These are phyloP conservation scores for Dinocampus coccinellae DNA, from an alignment of 2,888 invertebrate genomes.

Conservation along the genomic window DNA sequence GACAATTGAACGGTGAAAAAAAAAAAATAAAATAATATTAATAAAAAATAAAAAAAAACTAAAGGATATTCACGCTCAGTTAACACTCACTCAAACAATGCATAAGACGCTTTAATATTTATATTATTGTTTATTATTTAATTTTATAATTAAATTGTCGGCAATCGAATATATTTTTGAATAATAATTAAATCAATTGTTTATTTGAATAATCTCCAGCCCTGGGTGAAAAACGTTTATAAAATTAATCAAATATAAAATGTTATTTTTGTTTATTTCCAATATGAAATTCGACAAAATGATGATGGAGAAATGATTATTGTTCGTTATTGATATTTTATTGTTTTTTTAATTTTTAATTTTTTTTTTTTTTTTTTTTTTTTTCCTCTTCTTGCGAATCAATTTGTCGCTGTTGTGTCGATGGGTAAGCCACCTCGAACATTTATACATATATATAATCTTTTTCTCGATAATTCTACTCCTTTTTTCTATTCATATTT, in stretches of 20 bases:
- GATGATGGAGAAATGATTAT: neutral
- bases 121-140: conserved; percentile 20
- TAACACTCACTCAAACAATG: conserved; percentile 28
- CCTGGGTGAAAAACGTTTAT: neutral
- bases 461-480: neutral
- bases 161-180: conserved; percentile 22
- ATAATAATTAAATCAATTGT: conserved; percentile 7
- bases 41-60: too few species aligned
- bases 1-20: neutral
- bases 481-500: neutral
- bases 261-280: too few species aligned
- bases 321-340: neutral
- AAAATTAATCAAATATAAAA: neutral
- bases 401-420: conserved; percentile 30
- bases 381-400: conserved; percentile 14
- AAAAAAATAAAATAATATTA: neutral
- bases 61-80: conserved; percentile 31
- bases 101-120: conserved; percentile 38
- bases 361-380: too few species aligned
- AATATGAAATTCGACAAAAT: neutral
- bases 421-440: conserved; percentile 13
- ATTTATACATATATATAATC: neutral
- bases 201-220: neutral
- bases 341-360: neutral
- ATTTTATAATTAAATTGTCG: conserved; percentile 25